Base-by-base conservation (phyloP, 1,140 invertebrate species). In the Diabrotica undecimpunctata region DNA sequence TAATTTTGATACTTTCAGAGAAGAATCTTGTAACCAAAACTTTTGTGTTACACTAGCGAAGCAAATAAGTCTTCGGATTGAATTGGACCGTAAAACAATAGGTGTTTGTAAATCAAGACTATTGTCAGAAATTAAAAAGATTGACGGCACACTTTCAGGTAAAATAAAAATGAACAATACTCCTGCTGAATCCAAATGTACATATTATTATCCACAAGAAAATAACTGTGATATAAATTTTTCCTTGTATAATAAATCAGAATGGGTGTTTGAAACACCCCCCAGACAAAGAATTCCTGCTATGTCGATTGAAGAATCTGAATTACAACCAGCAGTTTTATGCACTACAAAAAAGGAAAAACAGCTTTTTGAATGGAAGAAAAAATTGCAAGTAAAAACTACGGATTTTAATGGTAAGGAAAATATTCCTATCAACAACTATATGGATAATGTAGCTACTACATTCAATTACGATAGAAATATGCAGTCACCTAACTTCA, bases 251-350 rank as follows among this genome's bases (percentile, higher is more conserved):
- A 64, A 68, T 8, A 35, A 39, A 35, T 54, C 62, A 11, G 58
- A 65, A 12, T 72, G 70, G 70, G 58, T 70, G 0, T 72, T 57
- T 65, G 13, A 56, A 13, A 69, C 68, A 7, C 68, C 68, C 9
- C 50, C 52, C 5, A 66, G 66, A 52, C 61, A 62, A 51, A 66
- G 39, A 58, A 56, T 67, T n/a, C 9, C n/a, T 0, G 2, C 39
- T 39, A 52, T 61, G 11, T 36, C 58, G 54, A 8, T 50, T n/a
- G 52, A 56, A 54, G 62, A 64, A 0, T 61, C 61, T 36, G 51
- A 54, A 38, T 35, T 69, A 8, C 39, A 66, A 13, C 60, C 67
- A 6, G 67, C 35, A 7, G 61, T 66, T 9, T 13, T 68, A 36
- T 65, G 36, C 46, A 57, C 13, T 10, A 52, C 35, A 6, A 51